Evolutionary conservation across 2,888 invertebrate genomes (phyloP).

Genomic region (Diaperis boleti): DNA sequence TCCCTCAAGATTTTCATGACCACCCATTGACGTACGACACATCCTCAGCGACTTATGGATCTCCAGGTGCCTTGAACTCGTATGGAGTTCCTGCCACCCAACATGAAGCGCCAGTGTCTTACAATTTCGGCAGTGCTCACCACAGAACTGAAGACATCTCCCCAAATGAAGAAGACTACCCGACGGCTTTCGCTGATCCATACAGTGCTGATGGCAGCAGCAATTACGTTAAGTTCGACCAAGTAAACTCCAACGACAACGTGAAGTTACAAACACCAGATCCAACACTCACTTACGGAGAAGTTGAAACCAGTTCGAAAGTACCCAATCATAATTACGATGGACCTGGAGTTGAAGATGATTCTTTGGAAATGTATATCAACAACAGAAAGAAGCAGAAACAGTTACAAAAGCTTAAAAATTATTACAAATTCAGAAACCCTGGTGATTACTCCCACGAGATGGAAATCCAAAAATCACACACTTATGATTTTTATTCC

Average conservation of each 20-base stretch:
- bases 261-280: slow-evolving; percentile 16
- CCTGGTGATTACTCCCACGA: slow-evolving; percentile 10
- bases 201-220: slow-evolving; percentile 32
- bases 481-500: slow-evolving; percentile 27
- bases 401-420: slow-evolving; percentile 26
- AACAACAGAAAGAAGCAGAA: slow-evolving; percentile 37
- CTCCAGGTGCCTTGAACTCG: slow-evolving; percentile 58
- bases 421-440: slow-evolving; percentile 24
- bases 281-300: slow-evolving; percentile 24
- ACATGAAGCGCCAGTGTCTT: slow-evolving; percentile 31
- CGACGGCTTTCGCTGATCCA: slow-evolving; percentile 10
- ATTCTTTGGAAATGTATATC: slow-evolving; percentile 23
- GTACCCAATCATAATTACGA: slow-evolving; percentile 50
- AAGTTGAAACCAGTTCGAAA: slow-evolving; percentile 32
- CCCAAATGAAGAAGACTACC: slow-evolving; percentile 15
- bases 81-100: slow-evolving; percentile 55
- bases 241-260: background rate
- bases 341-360: slow-evolving; percentile 42
- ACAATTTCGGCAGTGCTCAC: background rate
- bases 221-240: slow-evolving; percentile 26
- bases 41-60: slow-evolving; percentile 55
- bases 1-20: slow-evolving; percentile 49
- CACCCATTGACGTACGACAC: slow-evolving; percentile 52
- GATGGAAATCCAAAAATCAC: slow-evolving; percentile 29
- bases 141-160: slow-evolving; percentile 21